Base-by-base conservation (phyloP, 2,113 vertebrate genomes). In the Oreochromis aureus region DNA sequence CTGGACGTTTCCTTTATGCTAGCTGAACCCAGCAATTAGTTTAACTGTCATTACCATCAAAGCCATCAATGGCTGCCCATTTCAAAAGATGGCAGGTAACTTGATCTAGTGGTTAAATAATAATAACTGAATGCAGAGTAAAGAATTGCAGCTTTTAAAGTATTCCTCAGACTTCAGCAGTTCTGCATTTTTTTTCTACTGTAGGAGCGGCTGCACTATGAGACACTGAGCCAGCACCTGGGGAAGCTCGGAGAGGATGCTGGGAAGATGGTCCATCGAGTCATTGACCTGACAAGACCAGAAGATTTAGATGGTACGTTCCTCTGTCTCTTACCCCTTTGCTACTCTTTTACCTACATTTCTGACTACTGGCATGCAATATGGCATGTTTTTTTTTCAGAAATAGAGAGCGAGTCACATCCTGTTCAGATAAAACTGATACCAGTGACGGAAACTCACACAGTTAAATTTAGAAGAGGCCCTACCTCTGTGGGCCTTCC, bases 261-360 rank as follows among this genome's bases (percentile, higher is more conserved):
- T 81, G 95, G 93, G 53, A 98, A 99, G 94, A 95, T 98, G 96
- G 98, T 98, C 55, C 98, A 98, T 4, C 97, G 98, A 85, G 98
- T 99, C 94, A 99, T 99, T 0, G 98, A 99, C 91, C 98, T 99
- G 69, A 99, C 98, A 18, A 97, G 98, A 92, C 98, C 98, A 8
- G 98, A 99, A 89, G 98, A 99, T 63, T 97, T 98, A 91, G 98
- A 99, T 85, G 98, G 98, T 99, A 87, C 96, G 97, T 93, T 34
- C 5, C n/a, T 22, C 5, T 2, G 15, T n/a, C 19, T 48, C 41
- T 48, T 27, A 76, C 22, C 69, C 24, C 2, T 27, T 16, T 48
- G 22, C 41, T 55, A 59, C 10, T 18, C 32, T 9, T 61, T 58
- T 54, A 10, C 6, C 7, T 7, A 39, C 12, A 27, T 12, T 51